Base-by-base conservation (phyloP, 2,797 vertebrate genomes). In the Chanos chanos region DNA sequence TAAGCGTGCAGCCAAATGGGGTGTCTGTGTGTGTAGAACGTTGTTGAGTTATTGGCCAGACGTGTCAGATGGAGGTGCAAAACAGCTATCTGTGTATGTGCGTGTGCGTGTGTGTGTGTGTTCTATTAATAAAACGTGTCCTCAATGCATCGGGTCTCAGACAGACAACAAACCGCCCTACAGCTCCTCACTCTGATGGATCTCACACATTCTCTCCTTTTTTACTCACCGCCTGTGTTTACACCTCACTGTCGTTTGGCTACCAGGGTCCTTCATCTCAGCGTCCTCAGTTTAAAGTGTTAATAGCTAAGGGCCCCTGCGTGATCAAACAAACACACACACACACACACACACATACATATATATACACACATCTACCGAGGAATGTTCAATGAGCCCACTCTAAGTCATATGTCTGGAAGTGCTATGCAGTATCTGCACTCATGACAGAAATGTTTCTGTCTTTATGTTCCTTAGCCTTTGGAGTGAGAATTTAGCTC, bases 61-160 rank as follows among this genome's bases (percentile, higher is more conserved):
- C 16, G 43, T 58, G 31, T 36, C 55, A 27, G 4, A 3, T 22
- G 8, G 3, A 48, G 27, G 55, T 27, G 55, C 31, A 37, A 15
- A 47, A 28, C n/a, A 48, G 5, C 33, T 39, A 18, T 12, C 9
- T n/a, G 33, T 10, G 21, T 44, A 49, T 22, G 13, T 15, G 6
- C 10, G 16, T 41, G 16, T 57, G 30, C 47, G 10, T 25, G 19
- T 10, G 19, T 41, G 21, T 31, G 61, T 55, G 34, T 74, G 73
- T 79, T 72, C 59, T 82, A 74, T 79, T 71, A 73, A 67, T 72
- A 76, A 71, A 61, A 50, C 65, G 71, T 71, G 61, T 76, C 76
- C 79, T 77, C 76, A 83, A 87, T 87, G 76, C 86, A 83, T 87
- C 80, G 70, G 66, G 53, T 63, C 64, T 56, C 62, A 55, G 64